Percentiles rank a stretch among this genome's conserved stretches.
Conservation (phyloP, 2,888 invertebrate genomes). For the Caenorhabditis sp. region DNA sequence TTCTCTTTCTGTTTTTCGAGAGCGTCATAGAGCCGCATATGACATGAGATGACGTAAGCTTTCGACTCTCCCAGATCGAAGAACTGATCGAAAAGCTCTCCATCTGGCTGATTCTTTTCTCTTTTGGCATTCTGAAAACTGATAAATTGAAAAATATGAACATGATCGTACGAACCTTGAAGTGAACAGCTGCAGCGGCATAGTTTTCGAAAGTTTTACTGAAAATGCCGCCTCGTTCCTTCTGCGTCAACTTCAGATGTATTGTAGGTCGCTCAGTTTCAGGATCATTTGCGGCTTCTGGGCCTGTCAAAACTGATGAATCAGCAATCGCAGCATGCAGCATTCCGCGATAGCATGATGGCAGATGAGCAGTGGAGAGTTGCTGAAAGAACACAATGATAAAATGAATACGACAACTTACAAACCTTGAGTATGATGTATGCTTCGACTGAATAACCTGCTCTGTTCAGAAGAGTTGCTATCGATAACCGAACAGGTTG, state of each 20-base stretch:
- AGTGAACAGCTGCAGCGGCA: slow-evolving; percentile 28
- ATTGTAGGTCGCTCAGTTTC: slow-evolving; percentile 30
- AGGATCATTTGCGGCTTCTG: slow-evolving; percentile 23
- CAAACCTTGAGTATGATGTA: slow-evolving; percentile 42
- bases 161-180: slow-evolving; percentile 22
- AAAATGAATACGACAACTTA: too few relatives aligned
- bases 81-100: slow-evolving; percentile 40
- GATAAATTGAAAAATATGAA: not conserved
- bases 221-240: slow-evolving; percentile 55
- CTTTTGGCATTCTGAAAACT: too few relatives aligned
- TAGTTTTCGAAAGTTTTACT: slow-evolving; percentile 56
- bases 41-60: slow-evolving; percentile 53
- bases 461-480: slow-evolving; percentile 49
- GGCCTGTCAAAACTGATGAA: slow-evolving; percentile 58
- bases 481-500: slow-evolving; percentile 43
- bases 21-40: slow-evolving; percentile 54
- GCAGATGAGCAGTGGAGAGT: slow-evolving; percentile 10
- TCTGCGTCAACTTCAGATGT: slow-evolving; percentile 53
- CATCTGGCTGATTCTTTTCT: slow-evolving; percentile 37
- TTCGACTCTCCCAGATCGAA: slow-evolving; percentile 51
- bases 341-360: slow-evolving; percentile 47
- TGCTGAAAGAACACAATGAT: slow-evolving; percentile 20
- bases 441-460: slow-evolving; percentile 46
- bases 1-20: slow-evolving; percentile 61
- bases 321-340: slow-evolving; percentile 50